Base-by-base conservation (phyloP, 1,140 invertebrate genomes). In the Doryteuthis pealeii region DNA sequence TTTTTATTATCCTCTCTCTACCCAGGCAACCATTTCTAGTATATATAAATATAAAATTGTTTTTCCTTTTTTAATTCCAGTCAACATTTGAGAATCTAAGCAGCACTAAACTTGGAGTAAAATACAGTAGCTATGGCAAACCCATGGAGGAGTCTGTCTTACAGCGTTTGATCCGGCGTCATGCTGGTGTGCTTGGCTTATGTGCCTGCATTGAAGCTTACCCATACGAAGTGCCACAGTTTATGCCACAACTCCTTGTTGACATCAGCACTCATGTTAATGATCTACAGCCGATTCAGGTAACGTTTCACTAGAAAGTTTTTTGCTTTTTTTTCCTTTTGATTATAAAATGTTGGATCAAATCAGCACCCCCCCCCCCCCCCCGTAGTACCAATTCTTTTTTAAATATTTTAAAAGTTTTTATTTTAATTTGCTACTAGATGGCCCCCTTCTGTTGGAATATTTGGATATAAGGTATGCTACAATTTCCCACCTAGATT, bases 281-380 rank as follows among this genome's bases (percentile, higher is more conserved):
- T 84, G 96, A 96, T 86, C 94, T 95, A 6, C 93, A 96, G 88
- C 96, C 96, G 5, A 95, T 98, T 85, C 94, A 95, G 68, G 95
- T 95, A 40, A 10, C 35, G 10, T 40, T 40, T n/a, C n/a, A n/a
- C n/a, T n/a, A n/a, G n/a, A n/a, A n/a, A 90, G 90, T 90, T 31
- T 54, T 54, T 54, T 54, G 12, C n/a, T 54, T 54, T 54, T n/a
- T 54, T 54, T n/a, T 54, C n/a, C n/a, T 54, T n/a, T n/a, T 12
- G 12, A 14, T 54, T 54, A 14, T 54, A 54, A n/a, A n/a, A n/a
- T n/a, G n/a, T n/a, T n/a, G n/a, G n/a, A n/a, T n/a, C n/a, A n/a
- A n/a, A n/a, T n/a, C n/a, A n/a, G n/a, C n/a, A n/a, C n/a, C n/a
- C n/a, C n/a, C n/a, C n/a, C n/a, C n/a, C n/a, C n/a, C n/a, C n/a